Conservation (phyloP, 2,888 invertebrate genomes). For the Caenorhabditis zanzibari region DNA sequence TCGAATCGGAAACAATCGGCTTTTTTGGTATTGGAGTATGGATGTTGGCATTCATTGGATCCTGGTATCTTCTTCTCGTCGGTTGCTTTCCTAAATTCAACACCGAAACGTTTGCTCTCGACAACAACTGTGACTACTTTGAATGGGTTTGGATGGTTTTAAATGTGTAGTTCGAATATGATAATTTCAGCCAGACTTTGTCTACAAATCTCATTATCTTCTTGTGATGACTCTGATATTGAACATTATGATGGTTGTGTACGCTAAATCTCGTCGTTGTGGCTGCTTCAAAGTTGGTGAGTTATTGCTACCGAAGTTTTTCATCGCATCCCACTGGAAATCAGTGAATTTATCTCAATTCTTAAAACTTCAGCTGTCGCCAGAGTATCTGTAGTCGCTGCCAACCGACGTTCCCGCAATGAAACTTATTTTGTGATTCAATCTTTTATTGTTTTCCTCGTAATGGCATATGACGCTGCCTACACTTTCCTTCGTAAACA, state of each 20-base stretch:
- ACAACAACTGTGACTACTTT: slow-evolving; percentile 37
- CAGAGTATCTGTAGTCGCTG: slow-evolving; percentile 35
- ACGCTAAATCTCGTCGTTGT: slow-evolving; percentile 45
- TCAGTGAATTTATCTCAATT: too few relatives aligned
- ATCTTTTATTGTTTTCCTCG: slow-evolving; percentile 40
- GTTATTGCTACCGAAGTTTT: not conserved
- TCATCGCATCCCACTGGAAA: too few relatives aligned
- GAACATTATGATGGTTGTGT: slow-evolving; percentile 45
- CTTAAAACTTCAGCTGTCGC: slow-evolving; percentile 26
- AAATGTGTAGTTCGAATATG: too few relatives aligned
- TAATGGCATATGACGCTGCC: slow-evolving; percentile 47
- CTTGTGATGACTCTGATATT: slow-evolving; percentile 41
- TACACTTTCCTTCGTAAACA: slow-evolving; percentile 38
- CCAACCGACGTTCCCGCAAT: slow-evolving; percentile 37
- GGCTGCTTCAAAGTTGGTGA: slow-evolving; percentile 47
- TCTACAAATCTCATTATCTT: slow-evolving; percentile 58
- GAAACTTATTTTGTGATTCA: slow-evolving; percentile 46
- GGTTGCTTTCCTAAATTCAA: slow-evolving; percentile 51
- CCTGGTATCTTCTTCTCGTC: slow-evolving; percentile 57
- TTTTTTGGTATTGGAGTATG: slow-evolving; percentile 31
- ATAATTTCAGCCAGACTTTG: slow-evolving; percentile 49
- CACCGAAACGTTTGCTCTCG: slow-evolving; percentile 34
- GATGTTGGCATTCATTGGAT: slow-evolving; percentile 46
- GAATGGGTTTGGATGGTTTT: slow-evolving; percentile 28
- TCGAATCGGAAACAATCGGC: slow-evolving; percentile 41